These are phyloP conservation scores for Calameuta pallipes DNA, from an alignment of 2,888 invertebrate genomes.

Conservation along the genomic window DNA sequence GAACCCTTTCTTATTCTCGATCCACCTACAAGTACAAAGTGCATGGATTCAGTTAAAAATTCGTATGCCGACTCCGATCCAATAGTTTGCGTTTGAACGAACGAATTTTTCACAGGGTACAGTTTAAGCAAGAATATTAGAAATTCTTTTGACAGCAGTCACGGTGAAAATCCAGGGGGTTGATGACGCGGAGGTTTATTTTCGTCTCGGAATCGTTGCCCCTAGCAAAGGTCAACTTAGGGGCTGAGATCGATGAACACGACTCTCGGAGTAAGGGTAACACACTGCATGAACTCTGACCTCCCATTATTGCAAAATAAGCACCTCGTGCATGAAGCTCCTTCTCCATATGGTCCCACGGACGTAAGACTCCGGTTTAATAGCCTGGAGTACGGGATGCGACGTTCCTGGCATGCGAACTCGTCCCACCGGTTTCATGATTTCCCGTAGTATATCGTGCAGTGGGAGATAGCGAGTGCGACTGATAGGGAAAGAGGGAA, in stretches of 20 bases:
- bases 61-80: not conserved
- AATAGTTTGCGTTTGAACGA: not conserved
- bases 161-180: not conserved
- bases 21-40: not conserved
- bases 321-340: not conserved
- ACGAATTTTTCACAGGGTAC: not conserved
- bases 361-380: not conserved
- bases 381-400: conserved; percentile 1
- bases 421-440: conserved; percentile 3
- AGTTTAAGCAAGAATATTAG: too few species aligned
- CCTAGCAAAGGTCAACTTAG: not conserved
- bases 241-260: not conserved
- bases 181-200: not conserved
- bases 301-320: not conserved
- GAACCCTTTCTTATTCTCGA: not conserved
- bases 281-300: not conserved
- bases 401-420: conserved; percentile 7
- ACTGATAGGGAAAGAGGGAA: not conserved
- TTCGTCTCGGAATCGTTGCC: not conserved
- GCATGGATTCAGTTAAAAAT: not conserved
- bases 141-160: not conserved
- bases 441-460: not conserved
- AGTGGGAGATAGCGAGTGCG: not conserved
- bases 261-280: not conserved
- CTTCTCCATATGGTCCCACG: not conserved